A percentile compares a stretch with the other conserved stretches of the same genome.
These are phyloP conservation scores for Falco rusticolus DNA, from an alignment of 2,797 vertebrate species.

Conservation along the genomic window DNA sequence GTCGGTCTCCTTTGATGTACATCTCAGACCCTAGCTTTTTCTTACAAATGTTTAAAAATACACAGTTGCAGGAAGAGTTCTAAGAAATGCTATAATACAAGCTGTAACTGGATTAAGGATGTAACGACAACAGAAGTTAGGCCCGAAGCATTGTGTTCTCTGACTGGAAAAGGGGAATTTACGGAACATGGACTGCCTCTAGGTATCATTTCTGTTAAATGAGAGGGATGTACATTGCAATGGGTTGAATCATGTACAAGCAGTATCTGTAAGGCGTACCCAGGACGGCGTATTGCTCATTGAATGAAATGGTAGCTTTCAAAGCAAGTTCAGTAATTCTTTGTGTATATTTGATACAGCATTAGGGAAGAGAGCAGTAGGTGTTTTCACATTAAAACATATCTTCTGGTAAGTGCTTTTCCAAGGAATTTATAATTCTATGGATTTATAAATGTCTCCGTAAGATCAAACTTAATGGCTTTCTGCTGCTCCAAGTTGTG, in stretches of 20 bases:
- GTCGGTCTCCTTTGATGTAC: neutral
- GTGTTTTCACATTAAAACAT: neutral
- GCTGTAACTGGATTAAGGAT: neutral
- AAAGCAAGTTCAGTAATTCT: neutral
- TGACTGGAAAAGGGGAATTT: neutral
- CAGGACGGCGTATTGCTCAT: accelerated
- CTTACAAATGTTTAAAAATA: neutral
- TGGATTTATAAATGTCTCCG: neutral
- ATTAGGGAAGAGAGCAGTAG: neutral
- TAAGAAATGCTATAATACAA: neutral
- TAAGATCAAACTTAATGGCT: neutral
- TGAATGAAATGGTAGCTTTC: neutral
- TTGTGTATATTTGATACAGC: neutral
- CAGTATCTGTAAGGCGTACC: neutral
- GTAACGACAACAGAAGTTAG: neutral
- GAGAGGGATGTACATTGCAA: neutral
- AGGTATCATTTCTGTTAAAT: neutral
- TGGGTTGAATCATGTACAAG: neutral
- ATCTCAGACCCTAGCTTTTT: neutral
- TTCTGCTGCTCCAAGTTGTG: neutral
- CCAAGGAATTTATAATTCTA: neutral
- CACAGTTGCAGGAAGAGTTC: neutral
- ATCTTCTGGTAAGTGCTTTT: neutral
- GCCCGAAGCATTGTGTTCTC: neutral
- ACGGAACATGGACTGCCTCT: accelerated